Conservation (phyloP, 2,113 vertebrate species). For the Paralichthys olivaceus region DNA sequence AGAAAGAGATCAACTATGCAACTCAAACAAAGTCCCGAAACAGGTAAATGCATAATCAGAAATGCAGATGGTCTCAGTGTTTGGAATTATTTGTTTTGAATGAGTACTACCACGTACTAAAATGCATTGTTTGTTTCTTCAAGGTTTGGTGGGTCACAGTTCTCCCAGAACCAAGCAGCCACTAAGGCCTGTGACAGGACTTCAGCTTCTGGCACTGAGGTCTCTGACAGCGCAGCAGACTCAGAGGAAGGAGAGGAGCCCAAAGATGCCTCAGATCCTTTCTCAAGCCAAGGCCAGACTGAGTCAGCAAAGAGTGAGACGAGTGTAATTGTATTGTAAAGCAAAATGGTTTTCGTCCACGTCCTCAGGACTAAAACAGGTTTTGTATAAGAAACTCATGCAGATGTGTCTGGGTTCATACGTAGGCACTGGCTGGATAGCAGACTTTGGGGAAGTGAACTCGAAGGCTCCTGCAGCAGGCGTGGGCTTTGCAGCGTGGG, state of each 20-base stretch:
- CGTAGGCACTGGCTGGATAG: slow-evolving; percentile 85
- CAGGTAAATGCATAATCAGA: slow-evolving; percentile 79
- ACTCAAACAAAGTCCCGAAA: slow-evolving; percentile 89
- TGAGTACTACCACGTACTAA: not conserved
- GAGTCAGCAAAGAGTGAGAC: slow-evolving; percentile 65
- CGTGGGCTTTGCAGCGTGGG: slow-evolving; percentile 83
- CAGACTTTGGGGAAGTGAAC: slow-evolving; percentile 86
- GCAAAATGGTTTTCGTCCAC: not conserved
- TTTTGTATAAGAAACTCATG: slow-evolving; percentile 9
- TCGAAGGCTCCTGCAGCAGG: slow-evolving; percentile 75
- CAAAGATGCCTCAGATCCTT: slow-evolving; percentile 72
- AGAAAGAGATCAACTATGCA: slow-evolving; percentile 89
- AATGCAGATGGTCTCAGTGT: not conserved
- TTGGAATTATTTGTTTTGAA: not conserved
- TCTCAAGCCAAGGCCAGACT: slow-evolving; percentile 48
- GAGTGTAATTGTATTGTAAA: not conserved
- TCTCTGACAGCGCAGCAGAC: slow-evolving; percentile 60
- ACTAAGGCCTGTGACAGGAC: slow-evolving; percentile 67
- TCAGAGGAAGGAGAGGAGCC: slow-evolving; percentile 72
- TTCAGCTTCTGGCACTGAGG: slow-evolving; percentile 50
- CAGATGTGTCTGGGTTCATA: slow-evolving; percentile 13
- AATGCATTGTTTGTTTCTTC: slow-evolving; percentile 9
- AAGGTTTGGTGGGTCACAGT: slow-evolving; percentile 89
- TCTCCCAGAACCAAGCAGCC: slow-evolving; percentile 80
- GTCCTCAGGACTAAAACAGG: slow-evolving; percentile 8